Evolutionary conservation across 2,888 invertebrate genomes (phyloP), one percentile per base, ranked within the genome.

Genomic region (Eupithecia subfuscata): DNA sequence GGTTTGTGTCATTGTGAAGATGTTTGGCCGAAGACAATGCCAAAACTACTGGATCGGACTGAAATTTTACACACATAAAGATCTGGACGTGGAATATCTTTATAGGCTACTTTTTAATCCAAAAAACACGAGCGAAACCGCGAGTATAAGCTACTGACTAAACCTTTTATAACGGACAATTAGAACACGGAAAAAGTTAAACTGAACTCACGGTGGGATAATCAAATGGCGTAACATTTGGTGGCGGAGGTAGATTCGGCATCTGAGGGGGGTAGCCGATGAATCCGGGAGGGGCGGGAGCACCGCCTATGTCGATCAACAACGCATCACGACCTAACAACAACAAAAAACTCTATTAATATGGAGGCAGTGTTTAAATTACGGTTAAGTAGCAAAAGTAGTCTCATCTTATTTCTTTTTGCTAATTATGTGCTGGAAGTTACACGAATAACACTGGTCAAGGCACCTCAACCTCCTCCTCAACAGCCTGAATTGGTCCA

Each of bases 281-380:
- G 88, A 98, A 98, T 0, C 98, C 98, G 74, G 96, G 96, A 48
- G 97, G 97, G 79, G 96, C 96, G 8, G 97, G 97, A 8, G 96
- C 95, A 2, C 95, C 95, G 70, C 94, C 92, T 73, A 97, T 95
- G 87, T 97, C 97, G 79, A 97, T 96, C 75, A 97, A 90, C 86
- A 97, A 89, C 2, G 96, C 96, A 87, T 97, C 97, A 64, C 95
- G 94, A 75, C 94, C 96, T 95, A n/a, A 22, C 4, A 64, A 34
- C 64, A 30, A 34, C n/a, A 30, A 64, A 63, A 0, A 16, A 63
- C 16, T 30, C 14, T 25, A 12, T 63, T 63, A 12, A 63, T 22
- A 48, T 0, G 14, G 6, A 16, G 45, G 16, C 9, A 48, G 18
- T 18, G 18, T n/a, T 48, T 48, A 48, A n/a, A 48, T 48, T 48